These are phyloP conservation scores for Bufotes viridis DNA, from an alignment of 2,797 vertebrate species.

Conservation along the genomic window DNA sequence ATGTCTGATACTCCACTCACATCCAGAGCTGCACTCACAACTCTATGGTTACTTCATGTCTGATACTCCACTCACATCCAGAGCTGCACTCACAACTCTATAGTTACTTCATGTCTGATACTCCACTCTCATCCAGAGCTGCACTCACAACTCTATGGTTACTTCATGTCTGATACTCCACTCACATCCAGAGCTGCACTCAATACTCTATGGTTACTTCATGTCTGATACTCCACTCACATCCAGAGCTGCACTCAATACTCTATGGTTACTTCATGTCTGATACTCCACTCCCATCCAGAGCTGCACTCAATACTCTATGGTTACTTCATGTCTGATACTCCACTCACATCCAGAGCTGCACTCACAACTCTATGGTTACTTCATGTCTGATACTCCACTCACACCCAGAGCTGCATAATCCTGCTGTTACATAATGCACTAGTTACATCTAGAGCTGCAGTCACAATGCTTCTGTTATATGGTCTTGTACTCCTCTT, in stretches of 20 bases:
- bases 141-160: not conserved
- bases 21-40: not conserved
- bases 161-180: not conserved
- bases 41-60: no score
- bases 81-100: no score
- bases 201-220: no score
- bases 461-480: not conserved
- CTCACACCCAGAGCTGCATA: not conserved
- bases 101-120: no score
- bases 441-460: no score
- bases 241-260: no score
- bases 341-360: not conserved
- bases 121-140: no score
- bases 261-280: no score
- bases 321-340: not conserved
- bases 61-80: no score
- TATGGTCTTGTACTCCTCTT: not conserved
- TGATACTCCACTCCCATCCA: no score
- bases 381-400: not conserved
- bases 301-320: not conserved
- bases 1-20: not conserved
- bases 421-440: not conserved
- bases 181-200: not conserved
- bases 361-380: no score
- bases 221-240: no score